Conservation (phyloP, 1,140 invertebrate species). For the Caenorhabditis brenneri region DNA sequence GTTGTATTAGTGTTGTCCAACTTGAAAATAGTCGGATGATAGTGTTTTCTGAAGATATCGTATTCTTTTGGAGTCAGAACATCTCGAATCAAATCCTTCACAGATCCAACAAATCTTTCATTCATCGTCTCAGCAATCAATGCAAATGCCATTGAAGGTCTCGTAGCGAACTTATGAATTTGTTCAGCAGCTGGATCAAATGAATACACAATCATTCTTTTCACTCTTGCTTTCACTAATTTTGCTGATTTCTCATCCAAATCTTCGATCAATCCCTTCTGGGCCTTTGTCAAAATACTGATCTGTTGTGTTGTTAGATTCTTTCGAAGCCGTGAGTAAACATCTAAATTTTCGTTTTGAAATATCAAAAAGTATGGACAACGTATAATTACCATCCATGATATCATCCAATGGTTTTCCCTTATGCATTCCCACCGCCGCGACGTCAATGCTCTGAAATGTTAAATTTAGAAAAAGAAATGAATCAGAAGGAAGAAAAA, state of each 20-base stretch:
- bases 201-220: constrained; percentile 24
- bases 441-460: constrained; percentile 27
- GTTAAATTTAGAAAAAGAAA: background rate
- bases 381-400: constrained; percentile 1
- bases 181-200: constrained; percentile 29
- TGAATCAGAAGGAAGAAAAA: background rate
- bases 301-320: constrained; percentile 14
- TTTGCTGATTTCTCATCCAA: constrained; percentile 16
- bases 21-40: constrained; percentile 9
- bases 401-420: constrained; percentile 24
- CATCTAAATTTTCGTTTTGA: background rate
- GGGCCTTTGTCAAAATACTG: background rate
- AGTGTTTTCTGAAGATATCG: background rate
- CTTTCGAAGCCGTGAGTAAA: background rate
- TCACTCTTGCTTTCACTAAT: background rate
- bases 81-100: constrained; percentile 18
- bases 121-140: constrained; percentile 19
- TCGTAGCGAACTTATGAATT: background rate
- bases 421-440: constrained; percentile 24
- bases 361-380: too few relatives aligned
- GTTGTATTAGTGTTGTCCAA: background rate
- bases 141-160: constrained; percentile 14
- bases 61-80: constrained; percentile 29
- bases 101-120: constrained; percentile 29
- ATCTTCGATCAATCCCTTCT: constrained; percentile 9